These are phyloP conservation scores for Pyrocephalus nanus DNA, from an alignment of 2,797 vertebrate species.

Conservation along the genomic window DNA sequence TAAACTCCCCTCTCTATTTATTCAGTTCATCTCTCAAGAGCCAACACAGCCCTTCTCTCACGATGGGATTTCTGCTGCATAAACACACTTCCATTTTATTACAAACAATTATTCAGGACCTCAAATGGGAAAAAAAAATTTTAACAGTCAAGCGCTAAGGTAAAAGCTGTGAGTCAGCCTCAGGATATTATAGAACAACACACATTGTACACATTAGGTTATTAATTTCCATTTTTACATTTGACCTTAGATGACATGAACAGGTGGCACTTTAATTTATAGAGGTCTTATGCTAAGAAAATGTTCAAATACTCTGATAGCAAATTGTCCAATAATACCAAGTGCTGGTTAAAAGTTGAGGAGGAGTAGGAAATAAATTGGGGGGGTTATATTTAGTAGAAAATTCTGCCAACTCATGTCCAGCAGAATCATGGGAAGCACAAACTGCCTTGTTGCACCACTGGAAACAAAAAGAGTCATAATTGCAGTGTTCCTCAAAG, in stretches of 20 bases:
- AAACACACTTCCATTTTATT: background rate
- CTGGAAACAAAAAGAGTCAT: background rate
- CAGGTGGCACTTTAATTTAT: background rate
- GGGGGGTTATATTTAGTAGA: background rate
- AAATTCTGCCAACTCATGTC: background rate
- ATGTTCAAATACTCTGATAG: background rate
- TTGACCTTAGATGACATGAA: background rate
- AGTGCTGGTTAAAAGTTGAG: background rate
- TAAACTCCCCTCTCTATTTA: background rate
- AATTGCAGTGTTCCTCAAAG: background rate
- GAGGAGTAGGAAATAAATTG: background rate
- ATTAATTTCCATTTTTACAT: background rate
- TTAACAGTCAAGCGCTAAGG: background rate
- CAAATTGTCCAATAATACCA: background rate
- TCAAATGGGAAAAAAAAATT: background rate
- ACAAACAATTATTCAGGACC: background rate
- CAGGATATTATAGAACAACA: background rate
- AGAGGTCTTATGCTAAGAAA: background rate
- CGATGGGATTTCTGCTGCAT: background rate
- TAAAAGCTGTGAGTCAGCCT: background rate
- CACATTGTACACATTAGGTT: background rate
- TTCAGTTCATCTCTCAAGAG: background rate
- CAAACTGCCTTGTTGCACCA: background rate
- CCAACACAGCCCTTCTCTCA: background rate
- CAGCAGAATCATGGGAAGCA: background rate